Evolutionary conservation across 2,113 vertebrate species (phyloP).

Genomic region (Semicossyphus pulcher): DNA sequence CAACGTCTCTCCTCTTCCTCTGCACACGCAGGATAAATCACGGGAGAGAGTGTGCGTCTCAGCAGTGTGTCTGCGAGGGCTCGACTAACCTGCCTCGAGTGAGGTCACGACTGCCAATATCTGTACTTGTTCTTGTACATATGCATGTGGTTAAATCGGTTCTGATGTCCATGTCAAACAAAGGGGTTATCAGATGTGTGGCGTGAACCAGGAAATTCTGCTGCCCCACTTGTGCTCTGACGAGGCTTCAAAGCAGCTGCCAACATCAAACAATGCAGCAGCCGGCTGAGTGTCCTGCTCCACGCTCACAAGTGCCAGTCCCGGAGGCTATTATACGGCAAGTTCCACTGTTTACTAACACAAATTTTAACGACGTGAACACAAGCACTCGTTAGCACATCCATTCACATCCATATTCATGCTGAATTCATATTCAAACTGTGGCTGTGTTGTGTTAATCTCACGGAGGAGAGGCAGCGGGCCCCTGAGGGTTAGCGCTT

Average conservation of each 20-base stretch:
- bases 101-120: not conserved
- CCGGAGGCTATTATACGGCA: slow-evolving; percentile 56
- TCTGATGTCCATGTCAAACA: slow-evolving; percentile 38
- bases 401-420: slow-evolving; percentile 74
- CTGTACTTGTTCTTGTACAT: not conserved
- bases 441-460: slow-evolving; percentile 75
- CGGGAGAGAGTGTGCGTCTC: not conserved
- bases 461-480: slow-evolving; percentile 61
- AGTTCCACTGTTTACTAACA: slow-evolving; percentile 53
- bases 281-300: slow-evolving; percentile 29
- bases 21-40: not conserved
- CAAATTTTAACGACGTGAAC: slow-evolving; percentile 49
- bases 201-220: slow-evolving; percentile 20
- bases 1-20: not conserved
- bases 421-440: slow-evolving; percentile 74
- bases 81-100: not conserved
- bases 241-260: slow-evolving; percentile 64
- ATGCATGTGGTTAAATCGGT: slow-evolving; percentile 31
- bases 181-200: slow-evolving; percentile 46
- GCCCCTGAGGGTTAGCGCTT: slow-evolving; percentile 74
- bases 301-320: slow-evolving; percentile 20
- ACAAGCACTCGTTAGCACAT: slow-evolving; percentile 71
- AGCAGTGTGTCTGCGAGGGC: slow-evolving; percentile 1
- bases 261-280: slow-evolving; percentile 60
- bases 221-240: slow-evolving; percentile 30